A percentile compares a stretch with the other conserved stretches of the same genome.
These are phyloP conservation scores for Glyptemys insculpta DNA, from an alignment of 2,797 vertebrate species.

Conservation along the genomic window DNA sequence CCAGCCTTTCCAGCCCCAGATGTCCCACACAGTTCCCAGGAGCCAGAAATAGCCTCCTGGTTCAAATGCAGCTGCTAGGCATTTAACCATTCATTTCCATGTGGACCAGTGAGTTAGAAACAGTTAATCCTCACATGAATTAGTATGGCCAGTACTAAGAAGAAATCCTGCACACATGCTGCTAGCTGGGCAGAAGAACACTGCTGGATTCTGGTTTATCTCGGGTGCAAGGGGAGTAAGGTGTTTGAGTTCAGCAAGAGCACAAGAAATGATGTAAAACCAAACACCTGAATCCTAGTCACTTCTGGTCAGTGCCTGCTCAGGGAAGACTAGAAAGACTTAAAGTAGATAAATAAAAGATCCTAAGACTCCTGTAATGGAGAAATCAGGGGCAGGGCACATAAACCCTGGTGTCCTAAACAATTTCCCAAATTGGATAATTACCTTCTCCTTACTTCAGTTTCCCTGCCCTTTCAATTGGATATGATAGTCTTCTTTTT, in stretches of 20 bases:
- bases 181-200: neutral
- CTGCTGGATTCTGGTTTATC: neutral
- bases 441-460: neutral
- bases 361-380: neutral
- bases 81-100: neutral
- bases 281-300: neutral
- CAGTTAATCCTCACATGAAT: neutral
- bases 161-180: neutral
- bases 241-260: neutral
- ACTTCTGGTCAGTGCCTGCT: neutral
- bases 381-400: neutral
- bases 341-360: neutral
- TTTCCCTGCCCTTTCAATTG: neutral
- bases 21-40: neutral
- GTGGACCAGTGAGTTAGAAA: neutral
- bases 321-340: neutral
- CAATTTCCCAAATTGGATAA: neutral
- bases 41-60: neutral
- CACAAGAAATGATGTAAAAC: neutral
- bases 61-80: neutral
- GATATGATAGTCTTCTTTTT: neutral
- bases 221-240: neutral
- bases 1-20: neutral
- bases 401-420: rapidly evolving
- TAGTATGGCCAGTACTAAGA: neutral